Evolutionary conservation across 2,888 invertebrate species (phyloP).

Genomic region (Eudasyphora cyanicolor): DNA sequence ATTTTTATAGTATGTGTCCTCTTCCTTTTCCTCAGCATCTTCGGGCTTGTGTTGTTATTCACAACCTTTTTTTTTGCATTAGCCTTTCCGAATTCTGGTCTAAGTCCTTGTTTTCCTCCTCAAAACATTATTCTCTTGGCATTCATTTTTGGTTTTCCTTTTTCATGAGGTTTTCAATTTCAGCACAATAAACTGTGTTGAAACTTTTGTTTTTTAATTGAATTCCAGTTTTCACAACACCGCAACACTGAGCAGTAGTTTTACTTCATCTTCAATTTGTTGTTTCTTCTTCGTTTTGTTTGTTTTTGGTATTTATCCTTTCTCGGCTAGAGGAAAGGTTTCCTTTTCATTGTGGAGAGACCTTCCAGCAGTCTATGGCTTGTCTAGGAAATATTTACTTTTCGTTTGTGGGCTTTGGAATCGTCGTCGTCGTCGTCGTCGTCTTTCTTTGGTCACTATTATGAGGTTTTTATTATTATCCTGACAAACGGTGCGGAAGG

Average conservation of each 20-base stretch:
- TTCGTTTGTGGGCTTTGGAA: background rate
- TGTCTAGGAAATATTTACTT: conserved; percentile 31
- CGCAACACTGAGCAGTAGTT: conserved; percentile 14
- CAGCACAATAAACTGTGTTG: conserved; percentile 46
- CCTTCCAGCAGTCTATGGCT: conserved; percentile 8
- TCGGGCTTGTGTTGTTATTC: conserved; percentile 22
- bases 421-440: too few species aligned
- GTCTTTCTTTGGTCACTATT: background rate
- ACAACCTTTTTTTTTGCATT: conserved; percentile 2
- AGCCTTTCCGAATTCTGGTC: background rate
- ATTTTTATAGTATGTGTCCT: background rate
- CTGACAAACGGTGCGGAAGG: conserved; percentile 40
- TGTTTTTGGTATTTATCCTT: background rate
- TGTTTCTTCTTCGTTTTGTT: background rate
- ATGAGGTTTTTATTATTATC: conserved; percentile 34
- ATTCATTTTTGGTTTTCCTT: conserved; percentile 40
- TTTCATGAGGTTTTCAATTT: conserved; percentile 59
- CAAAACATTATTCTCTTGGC: background rate
- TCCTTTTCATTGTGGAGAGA: background rate
- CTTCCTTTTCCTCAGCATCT: too few species aligned
- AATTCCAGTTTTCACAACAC: conserved; percentile 66
- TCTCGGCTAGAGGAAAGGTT: background rate
- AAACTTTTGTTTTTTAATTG: conserved; percentile 70
- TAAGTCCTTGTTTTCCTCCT: background rate
- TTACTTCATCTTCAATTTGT: conserved; percentile 14